Percentiles rank a stretch among this genome's conserved stretches.
Conservation (phyloP, 2,797 vertebrate species). For the Triplophysa yarkandensis region DNA sequence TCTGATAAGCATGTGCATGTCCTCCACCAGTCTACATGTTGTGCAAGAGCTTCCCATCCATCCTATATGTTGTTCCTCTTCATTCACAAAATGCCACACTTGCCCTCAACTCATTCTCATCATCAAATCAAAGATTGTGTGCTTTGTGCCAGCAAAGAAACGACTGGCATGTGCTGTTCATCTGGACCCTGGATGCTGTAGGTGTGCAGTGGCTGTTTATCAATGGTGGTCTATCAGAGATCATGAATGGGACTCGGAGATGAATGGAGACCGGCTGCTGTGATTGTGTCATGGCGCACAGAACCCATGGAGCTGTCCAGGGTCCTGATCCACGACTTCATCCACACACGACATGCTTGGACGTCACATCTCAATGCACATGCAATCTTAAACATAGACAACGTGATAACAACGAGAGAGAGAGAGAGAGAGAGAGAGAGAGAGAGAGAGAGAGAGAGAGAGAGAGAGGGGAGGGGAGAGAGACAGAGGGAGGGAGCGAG, state of each 20-base stretch:
- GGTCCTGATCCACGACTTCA: conserved; percentile 73
- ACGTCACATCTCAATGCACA: no score
- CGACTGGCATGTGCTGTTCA: conserved; percentile 18
- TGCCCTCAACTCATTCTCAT: no score
- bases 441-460: conserved; percentile 53
- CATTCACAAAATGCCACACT: no score
- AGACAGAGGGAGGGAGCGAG: conserved; percentile 59
- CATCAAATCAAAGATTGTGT: neutral
- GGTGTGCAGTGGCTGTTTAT: conserved; percentile 46
- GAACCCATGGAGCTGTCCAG: conserved; percentile 66
- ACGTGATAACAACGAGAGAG: conserved; percentile 29
- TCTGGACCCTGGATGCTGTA: conserved; percentile 11
- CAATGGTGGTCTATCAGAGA: conserved; percentile 52
- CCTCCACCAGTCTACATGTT: no score
- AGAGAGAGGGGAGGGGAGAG: conserved; percentile 53
- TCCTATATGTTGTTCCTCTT: no score
- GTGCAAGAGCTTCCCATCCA: no score
- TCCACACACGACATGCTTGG: no score
- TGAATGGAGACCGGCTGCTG: conserved; percentile 54
- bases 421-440: conserved; percentile 54
- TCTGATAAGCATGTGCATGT: no score
- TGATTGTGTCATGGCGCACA: conserved; percentile 38
- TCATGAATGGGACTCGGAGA: conserved; percentile 58
- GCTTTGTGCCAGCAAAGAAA: no score
- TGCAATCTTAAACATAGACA: no score